Evolutionary conservation across 2,113 vertebrate species (phyloP).

Genomic region (Elgaria multicarinata): DNA sequence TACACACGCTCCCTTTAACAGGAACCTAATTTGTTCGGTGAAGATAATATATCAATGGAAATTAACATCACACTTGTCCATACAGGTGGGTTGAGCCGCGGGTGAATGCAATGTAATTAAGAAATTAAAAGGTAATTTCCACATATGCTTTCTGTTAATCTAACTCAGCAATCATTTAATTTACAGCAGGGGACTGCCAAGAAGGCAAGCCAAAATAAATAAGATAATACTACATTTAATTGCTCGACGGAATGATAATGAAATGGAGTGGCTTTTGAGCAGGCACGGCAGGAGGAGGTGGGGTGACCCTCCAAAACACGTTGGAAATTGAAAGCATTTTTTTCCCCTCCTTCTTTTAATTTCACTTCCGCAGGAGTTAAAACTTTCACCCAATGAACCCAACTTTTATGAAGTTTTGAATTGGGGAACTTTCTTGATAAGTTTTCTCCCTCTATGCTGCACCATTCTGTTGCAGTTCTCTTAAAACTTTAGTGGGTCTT

Average conservation of each 20-base stretch:
- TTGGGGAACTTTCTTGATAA: not conserved
- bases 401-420: constrained; percentile 17
- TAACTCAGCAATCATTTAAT: constrained; percentile 71
- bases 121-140: constrained; percentile 84
- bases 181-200: constrained; percentile 69
- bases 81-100: constrained; percentile 73
- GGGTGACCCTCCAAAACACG: not conserved
- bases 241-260: constrained; percentile 40
- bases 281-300: constrained; percentile 39
- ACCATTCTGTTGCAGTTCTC: not conserved
- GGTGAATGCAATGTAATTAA: constrained; percentile 80
- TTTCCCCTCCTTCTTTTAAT: constrained; percentile 17
- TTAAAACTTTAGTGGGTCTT: accelerated
- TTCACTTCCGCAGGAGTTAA: not conserved
- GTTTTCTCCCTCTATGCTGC: too few species aligned
- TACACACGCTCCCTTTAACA: constrained; percentile 40
- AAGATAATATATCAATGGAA: constrained; percentile 66
- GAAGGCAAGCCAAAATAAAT: constrained; percentile 76
- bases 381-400: constrained; percentile 2
- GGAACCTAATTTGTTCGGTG: constrained; percentile 65
- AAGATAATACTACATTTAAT: constrained; percentile 73
- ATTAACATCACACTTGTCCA: constrained; percentile 63
- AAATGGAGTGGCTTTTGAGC: constrained; percentile 30
- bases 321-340: constrained; percentile 31
- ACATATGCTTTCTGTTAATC: constrained; percentile 72